These are phyloP conservation scores for Sebastes kiyomatsui DNA, from an alignment of 2,797 vertebrate species.

Conservation along the genomic window DNA sequence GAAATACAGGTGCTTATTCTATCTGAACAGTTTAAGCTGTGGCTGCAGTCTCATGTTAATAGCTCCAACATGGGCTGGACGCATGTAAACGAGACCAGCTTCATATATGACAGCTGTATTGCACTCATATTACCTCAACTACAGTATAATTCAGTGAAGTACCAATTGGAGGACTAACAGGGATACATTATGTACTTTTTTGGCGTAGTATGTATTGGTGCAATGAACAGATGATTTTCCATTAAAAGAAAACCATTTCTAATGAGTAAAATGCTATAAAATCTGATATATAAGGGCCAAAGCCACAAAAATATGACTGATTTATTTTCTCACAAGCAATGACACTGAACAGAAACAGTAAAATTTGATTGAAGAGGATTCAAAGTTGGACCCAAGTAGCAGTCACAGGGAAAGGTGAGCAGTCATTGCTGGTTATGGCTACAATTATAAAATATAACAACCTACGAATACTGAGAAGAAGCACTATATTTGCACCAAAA, in stretches of 20 bases:
- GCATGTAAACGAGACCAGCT: not conserved
- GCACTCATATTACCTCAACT: not conserved
- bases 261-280: conserved; percentile 41
- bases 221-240: not conserved
- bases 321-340: conserved; percentile 17
- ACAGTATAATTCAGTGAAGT: not conserved
- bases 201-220: not conserved
- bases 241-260: conserved; percentile 16
- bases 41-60: not conserved
- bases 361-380: conserved; percentile 18
- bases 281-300: not conserved
- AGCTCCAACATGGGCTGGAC: not conserved
- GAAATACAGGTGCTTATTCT: not conserved
- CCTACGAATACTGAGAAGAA: conserved; percentile 6
- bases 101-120: not conserved
- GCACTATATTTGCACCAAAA: not conserved
- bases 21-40: not conserved
- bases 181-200: not conserved
- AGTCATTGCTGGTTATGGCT: conserved; percentile 38
- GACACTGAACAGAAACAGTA: conserved; percentile 11
- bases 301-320: conserved; percentile 29
- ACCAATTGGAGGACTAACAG: not conserved
- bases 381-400: conserved; percentile 21
- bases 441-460: conserved; percentile 15
- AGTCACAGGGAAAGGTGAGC: conserved; percentile 46